A percentile compares a stretch with the other conserved stretches of the same genome.
Conservation (phyloP, 2,797 vertebrate genomes). For the Peromyscus eremicus region DNA sequence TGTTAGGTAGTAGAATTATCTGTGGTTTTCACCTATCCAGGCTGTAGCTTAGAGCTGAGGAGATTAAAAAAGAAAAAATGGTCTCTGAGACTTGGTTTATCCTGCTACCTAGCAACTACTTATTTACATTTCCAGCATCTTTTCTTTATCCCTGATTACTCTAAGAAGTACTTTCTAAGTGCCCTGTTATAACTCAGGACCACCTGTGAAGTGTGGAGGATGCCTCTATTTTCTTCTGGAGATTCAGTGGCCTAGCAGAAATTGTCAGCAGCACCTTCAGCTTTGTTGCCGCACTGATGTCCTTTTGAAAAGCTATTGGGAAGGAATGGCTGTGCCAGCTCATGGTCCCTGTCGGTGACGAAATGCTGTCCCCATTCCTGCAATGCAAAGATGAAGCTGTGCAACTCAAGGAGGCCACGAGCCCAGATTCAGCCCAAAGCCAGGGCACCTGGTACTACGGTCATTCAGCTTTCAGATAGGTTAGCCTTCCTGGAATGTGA, state of each 20-base stretch:
- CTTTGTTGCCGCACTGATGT: conserved; percentile 40
- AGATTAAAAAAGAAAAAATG: background rate
- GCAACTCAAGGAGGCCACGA: background rate
- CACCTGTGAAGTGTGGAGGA: conserved; percentile 69
- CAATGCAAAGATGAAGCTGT: background rate
- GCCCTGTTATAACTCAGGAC: conserved; percentile 72
- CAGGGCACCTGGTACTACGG: background rate
- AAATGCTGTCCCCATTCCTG: background rate
- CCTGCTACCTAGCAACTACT: conserved; percentile 80
- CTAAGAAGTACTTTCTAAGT: conserved; percentile 77
- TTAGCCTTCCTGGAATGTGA: conserved; percentile 21
- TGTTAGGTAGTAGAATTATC: conserved; percentile 52
- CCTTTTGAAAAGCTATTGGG: conserved; percentile 38
- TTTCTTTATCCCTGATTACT: conserved; percentile 78
- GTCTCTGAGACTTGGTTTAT: conserved; percentile 65
- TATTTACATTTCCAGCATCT: conserved; percentile 72
- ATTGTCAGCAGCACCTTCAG: conserved; percentile 63
- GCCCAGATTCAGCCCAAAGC: background rate
- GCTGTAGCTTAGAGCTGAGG: conserved; percentile 43
- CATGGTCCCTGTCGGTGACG: background rate
- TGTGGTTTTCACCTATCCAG: conserved; percentile 63
- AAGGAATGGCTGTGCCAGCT: background rate
- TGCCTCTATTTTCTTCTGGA: conserved; percentile 74
- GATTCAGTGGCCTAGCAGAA: conserved; percentile 62
- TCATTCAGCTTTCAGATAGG: conserved; percentile 2